Percentiles rank a stretch among this genome's conserved stretches.
Evolutionary conservation across 2,888 invertebrate species (phyloP).

Genomic region (Nesidiocoris tenuis): DNA sequence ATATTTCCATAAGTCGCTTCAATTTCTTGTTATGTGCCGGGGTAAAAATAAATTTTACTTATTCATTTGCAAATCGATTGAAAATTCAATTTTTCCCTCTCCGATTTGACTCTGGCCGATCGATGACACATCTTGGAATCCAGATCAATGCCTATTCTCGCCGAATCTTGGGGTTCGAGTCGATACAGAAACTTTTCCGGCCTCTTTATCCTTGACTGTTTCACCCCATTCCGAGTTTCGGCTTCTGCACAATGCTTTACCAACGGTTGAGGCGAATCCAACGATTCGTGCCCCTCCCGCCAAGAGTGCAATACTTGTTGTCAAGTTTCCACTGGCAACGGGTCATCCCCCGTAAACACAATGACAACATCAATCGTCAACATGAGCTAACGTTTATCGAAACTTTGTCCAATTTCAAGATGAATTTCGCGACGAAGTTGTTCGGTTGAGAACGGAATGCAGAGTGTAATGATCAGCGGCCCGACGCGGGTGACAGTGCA

Average conservation of each 20-base stretch:
- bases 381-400: conserved; percentile 1
- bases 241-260: background rate
- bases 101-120: no score
- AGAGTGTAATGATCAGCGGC: conserved; percentile 31
- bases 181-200: background rate
- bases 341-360: conserved; percentile 25
- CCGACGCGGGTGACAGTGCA: conserved; percentile 12
- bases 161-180: no score
- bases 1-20: no score
- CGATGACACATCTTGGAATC: no score
- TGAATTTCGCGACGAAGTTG: background rate
- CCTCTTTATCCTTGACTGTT: background rate
- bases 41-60: no score
- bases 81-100: no score
- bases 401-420: background rate
- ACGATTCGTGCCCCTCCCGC: background rate
- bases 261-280: background rate
- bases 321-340: conserved; percentile 29
- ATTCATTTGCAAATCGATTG: no score
- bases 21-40: no score
- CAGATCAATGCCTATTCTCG: no score
- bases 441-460: background rate
- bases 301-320: conserved; percentile 10
- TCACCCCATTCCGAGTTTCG: background rate
- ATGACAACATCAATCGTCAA: background rate